phyloP scores from a whole-genome alignment of 2,888 invertebrate species.

The Gastrophysa polygoni region DNA sequence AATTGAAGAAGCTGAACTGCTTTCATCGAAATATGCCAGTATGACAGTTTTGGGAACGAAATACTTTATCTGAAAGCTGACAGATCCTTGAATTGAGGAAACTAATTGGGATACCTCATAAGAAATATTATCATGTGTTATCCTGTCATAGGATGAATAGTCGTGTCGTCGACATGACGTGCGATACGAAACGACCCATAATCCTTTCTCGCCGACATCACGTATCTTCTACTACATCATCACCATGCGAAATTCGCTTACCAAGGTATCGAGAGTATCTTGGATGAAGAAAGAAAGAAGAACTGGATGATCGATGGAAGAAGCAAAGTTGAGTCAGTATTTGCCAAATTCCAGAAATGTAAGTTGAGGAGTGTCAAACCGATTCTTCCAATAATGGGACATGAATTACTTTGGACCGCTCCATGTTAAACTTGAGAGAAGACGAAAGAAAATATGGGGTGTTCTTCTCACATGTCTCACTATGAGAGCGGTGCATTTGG shows the following conservation, averaged over 20 bases:
- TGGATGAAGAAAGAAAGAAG: neutral
- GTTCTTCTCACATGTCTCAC: too few species aligned
- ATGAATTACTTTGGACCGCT: neutral
- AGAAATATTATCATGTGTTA: neutral
- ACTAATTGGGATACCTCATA: too few species aligned
- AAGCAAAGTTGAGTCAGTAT: neutral
- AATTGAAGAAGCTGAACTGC: too few species aligned
- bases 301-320: neutral
- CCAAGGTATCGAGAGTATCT: neutral
- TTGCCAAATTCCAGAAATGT: neutral
- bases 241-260: too few species aligned
- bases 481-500: too few species aligned
- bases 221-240: neutral
- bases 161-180: neutral
- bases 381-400: neutral
- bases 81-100: too few species aligned
- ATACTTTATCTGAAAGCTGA: too few species aligned
- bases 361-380: too few species aligned
- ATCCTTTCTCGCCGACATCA: too few species aligned
- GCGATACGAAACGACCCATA: too few species aligned
- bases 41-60: too few species aligned
- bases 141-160: neutral
- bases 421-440: neutral
- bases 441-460: neutral
- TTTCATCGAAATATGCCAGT: too few species aligned